Percentiles rank a stretch among this genome's conserved stretches.
Conservation (phyloP, 2,888 invertebrate species). For the Horisme vitalbata region DNA sequence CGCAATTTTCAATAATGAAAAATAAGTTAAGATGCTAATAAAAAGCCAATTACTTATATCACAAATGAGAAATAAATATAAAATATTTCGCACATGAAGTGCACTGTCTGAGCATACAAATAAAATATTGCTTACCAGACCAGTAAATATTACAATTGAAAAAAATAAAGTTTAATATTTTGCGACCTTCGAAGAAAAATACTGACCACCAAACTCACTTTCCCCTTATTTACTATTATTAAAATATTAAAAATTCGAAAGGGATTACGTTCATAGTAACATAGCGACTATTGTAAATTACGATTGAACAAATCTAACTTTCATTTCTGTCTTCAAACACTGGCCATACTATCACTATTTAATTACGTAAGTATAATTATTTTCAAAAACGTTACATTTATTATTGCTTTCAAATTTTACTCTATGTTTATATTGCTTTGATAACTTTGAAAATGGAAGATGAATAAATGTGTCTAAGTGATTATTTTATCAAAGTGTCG, state of each 20-base stretch:
- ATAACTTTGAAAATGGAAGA: slow-evolving; percentile 36
- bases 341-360: slow-evolving; percentile 70
- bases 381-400: slow-evolving; percentile 41
- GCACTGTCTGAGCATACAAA: too few species aligned
- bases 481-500: slow-evolving; percentile 39
- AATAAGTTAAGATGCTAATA: slow-evolving; percentile 3
- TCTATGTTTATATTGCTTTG: slow-evolving; percentile 36
- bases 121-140: too few species aligned
- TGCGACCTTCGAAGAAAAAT: not conserved
- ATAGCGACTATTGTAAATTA: not conserved
- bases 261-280: slow-evolving; percentile 7
- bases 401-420: slow-evolving; percentile 43
- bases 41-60: slow-evolving; percentile 48
- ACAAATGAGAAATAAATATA: slow-evolving; percentile 48
- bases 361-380: slow-evolving; percentile 40
- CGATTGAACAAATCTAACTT: slow-evolving; percentile 21
- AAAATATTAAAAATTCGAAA: slow-evolving; percentile 12
- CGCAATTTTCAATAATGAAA: too few species aligned
- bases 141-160: too few species aligned
- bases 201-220: not conserved
- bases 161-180: not conserved
- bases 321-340: slow-evolving; percentile 61
- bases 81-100: slow-evolving; percentile 36
- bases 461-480: slow-evolving; percentile 21
- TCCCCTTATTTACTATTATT: not conserved